Conservation (phyloP, 2,888 invertebrate genomes). For the Drosophila setosimentum region DNA sequence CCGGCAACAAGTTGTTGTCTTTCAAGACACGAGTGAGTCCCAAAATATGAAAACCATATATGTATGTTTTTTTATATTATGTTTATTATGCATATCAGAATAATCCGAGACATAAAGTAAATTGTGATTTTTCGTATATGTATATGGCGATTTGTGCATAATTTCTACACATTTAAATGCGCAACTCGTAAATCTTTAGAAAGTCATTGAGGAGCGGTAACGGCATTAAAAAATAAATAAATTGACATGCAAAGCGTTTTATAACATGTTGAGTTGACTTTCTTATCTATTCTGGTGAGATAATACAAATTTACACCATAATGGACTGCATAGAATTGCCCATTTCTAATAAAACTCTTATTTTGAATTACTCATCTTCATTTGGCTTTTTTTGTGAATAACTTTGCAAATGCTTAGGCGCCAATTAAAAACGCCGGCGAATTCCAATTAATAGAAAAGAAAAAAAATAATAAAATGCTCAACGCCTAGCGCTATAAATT, state of each 20-base stretch:
- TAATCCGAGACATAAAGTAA: conserved; percentile 35
- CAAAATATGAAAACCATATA: conserved; percentile 23
- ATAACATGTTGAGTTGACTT: conserved; percentile 28
- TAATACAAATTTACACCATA: conserved; percentile 16
- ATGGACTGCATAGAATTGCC: conserved; percentile 1
- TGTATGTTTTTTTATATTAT: conserved; percentile 31
- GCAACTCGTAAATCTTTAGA: conserved; percentile 66
- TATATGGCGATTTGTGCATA: conserved; percentile 28
- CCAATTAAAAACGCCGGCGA: conserved; percentile 23
- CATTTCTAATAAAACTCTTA: background rate
- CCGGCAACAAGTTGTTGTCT: conserved; percentile 56
- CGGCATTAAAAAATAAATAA: conserved; percentile 23
- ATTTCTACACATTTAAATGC: conserved; percentile 63
- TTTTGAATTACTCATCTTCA: background rate
- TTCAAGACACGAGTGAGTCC: conserved; percentile 68
- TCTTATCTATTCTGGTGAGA: conserved; percentile 13
- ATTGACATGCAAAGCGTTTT: conserved; percentile 53
- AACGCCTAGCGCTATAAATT: conserved; percentile 58
- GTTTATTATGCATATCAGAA: conserved; percentile 4
- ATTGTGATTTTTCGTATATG: conserved; percentile 7
- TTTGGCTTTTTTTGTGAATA: background rate
- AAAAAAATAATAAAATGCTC: conserved; percentile 14
- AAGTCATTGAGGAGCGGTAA: conserved; percentile 44
- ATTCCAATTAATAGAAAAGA: conserved; percentile 31
- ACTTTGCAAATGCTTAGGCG: conserved; percentile 22